These are phyloP conservation scores for Mohoua ochrocephala DNA, from an alignment of 2,113 vertebrate genomes.

Conservation along the genomic window DNA sequence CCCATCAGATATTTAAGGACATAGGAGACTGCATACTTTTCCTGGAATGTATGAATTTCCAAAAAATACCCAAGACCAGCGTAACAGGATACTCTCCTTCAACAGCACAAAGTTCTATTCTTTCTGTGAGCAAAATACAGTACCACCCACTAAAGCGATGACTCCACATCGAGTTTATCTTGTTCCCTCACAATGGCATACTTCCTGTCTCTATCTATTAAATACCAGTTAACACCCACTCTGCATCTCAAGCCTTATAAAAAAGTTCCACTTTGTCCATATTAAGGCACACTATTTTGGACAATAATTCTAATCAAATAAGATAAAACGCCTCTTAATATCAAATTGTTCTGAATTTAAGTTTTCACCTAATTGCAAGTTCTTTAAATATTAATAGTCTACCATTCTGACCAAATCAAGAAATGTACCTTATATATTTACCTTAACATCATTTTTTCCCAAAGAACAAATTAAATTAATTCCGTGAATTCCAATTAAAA, in stretches of 20 bases:
- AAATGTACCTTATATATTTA: rapidly evolving
- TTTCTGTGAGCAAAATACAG: constrained; percentile 39
- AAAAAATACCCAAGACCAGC: not conserved
- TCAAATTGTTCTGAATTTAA: not conserved
- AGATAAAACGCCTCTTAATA: not conserved
- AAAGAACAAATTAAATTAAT: not conserved
- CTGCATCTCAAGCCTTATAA: not conserved
- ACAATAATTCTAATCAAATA: not conserved
- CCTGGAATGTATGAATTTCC: not conserved
- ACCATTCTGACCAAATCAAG: not conserved
- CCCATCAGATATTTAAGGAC: not conserved
- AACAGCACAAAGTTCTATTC: constrained; percentile 46
- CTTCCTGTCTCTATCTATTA: constrained; percentile 29
- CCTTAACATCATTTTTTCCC: not conserved
- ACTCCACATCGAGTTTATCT: constrained; percentile 51
- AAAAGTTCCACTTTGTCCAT: not conserved
- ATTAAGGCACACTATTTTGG: not conserved
- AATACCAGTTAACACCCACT: constrained; percentile 25
- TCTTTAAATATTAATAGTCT: not conserved
- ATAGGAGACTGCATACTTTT: not conserved
- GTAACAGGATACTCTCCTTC: constrained; percentile 40
- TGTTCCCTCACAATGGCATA: not conserved
- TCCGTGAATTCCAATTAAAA: not conserved
- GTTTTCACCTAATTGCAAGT: not conserved
- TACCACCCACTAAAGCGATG: constrained; percentile 29